phyloP scores from a whole-genome alignment of 2,888 invertebrate genomes.

The Dasypolia templi region DNA sequence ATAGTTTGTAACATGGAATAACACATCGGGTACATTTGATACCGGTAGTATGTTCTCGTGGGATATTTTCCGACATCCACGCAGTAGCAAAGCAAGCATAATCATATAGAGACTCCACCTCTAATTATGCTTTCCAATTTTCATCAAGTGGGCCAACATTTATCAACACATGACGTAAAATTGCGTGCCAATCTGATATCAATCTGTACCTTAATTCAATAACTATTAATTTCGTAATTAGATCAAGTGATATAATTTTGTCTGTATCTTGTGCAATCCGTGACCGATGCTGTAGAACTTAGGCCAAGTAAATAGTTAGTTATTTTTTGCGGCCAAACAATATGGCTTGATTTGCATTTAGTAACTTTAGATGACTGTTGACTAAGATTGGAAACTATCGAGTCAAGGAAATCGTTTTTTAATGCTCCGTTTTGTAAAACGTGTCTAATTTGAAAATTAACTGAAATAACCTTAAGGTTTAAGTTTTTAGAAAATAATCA shows the following conservation, averaged over 20 bases:
- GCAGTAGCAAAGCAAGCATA: too few species aligned
- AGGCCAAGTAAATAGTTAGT: slow-evolving; percentile 17
- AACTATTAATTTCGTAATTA: slow-evolving; percentile 25
- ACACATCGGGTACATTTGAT: too few species aligned
- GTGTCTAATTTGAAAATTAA: slow-evolving; percentile 61
- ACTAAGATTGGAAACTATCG: slow-evolving; percentile 70
- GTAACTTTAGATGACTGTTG: slow-evolving; percentile 69
- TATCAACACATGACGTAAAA: neutral
- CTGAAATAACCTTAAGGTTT: slow-evolving; percentile 14
- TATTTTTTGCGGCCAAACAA: slow-evolving; percentile 47
- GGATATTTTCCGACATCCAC: too few species aligned
- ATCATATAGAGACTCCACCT: too few species aligned
- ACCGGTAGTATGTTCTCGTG: too few species aligned
- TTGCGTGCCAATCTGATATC: neutral
- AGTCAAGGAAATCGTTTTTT: slow-evolving; percentile 73
- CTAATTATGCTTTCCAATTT: neutral
- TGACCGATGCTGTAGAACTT: slow-evolving; percentile 13
- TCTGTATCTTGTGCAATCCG: slow-evolving; percentile 32
- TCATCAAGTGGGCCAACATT: neutral
- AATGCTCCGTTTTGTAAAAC: slow-evolving; percentile 63
- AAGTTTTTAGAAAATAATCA: neutral
- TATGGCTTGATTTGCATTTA: slow-evolving; percentile 67
- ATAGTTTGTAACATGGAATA: too few species aligned
- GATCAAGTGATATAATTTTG: slow-evolving; percentile 13
- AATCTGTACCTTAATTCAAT: slow-evolving; percentile 1